phyloP scores from a whole-genome alignment of 2,888 invertebrate genomes.

The Cinara cedri region DNA sequence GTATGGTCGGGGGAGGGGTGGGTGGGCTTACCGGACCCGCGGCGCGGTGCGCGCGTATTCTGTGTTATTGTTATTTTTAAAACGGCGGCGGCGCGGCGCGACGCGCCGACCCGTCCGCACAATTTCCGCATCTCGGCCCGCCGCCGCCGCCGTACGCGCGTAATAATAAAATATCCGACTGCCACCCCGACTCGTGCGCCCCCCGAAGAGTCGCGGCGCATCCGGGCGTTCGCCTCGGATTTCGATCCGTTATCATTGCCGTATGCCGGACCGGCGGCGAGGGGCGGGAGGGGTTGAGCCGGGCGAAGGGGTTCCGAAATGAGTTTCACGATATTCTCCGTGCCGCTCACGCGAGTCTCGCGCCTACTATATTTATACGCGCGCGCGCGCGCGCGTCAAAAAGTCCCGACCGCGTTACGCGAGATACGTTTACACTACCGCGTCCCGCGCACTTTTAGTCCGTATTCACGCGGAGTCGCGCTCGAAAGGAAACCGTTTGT shows the following conservation, averaged over 20 bases:
- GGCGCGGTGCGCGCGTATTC: constrained; percentile 9
- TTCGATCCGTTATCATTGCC: constrained; percentile 18
- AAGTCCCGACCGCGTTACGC: neutral
- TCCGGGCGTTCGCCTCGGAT: neutral
- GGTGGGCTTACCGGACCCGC: too few species aligned
- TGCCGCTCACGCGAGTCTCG: neutral
- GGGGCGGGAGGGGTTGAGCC: neutral
- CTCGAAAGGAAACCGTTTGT: too few species aligned
- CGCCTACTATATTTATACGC: neutral
- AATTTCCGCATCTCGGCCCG: constrained; percentile 43
- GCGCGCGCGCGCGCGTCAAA: neutral
- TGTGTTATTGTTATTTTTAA: constrained; percentile 55
- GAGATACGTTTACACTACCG: too few species aligned
- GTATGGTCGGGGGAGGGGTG: too few species aligned
- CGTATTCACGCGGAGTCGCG: too few species aligned
- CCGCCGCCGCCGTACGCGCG: neutral
- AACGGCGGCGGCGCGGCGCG: constrained; percentile 17
- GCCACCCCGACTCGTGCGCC: neutral
- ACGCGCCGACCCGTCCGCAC: constrained; percentile 19
- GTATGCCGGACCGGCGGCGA: neutral
- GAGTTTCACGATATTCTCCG: neutral
- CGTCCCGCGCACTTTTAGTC: too few species aligned
- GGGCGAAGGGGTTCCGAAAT: neutral
- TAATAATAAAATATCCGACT: neutral
- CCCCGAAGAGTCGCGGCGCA: neutral